Evolutionary conservation across 2,797 vertebrate genomes (phyloP).

Genomic region (Agapornis canus): DNA sequence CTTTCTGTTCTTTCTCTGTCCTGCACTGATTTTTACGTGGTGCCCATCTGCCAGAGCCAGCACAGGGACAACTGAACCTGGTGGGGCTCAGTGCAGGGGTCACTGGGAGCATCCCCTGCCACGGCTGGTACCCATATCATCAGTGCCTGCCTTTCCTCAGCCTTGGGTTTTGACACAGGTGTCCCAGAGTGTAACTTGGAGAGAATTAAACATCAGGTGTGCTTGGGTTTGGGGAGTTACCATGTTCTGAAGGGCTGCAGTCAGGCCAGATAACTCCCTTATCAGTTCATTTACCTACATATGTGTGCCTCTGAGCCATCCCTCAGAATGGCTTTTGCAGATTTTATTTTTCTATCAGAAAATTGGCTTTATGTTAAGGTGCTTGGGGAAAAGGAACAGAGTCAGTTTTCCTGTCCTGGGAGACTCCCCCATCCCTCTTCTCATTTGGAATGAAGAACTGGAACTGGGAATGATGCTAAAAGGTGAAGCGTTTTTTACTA

Average conservation of each 20-base stretch:
- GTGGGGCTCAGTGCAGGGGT: background rate
- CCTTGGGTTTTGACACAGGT: background rate
- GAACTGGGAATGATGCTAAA: background rate
- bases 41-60: background rate
- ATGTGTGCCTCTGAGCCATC: background rate
- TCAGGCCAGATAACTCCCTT: background rate
- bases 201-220: background rate
- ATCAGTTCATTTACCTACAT: background rate
- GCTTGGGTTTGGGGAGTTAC: background rate
- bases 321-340: background rate
- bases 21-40: background rate
- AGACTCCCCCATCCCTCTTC: background rate
- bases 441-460: background rate
- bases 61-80: background rate
- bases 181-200: background rate
- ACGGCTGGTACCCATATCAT: accelerated
- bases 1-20: background rate
- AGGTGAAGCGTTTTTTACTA: background rate
- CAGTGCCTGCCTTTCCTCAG: background rate
- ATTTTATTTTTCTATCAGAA: background rate
- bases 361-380: background rate
- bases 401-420: background rate
- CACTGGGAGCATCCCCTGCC: background rate
- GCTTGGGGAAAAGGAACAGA: background rate
- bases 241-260: background rate